Base-by-base conservation (phyloP, 2,113 vertebrate genomes). In the Himantopus leucocephalus region DNA sequence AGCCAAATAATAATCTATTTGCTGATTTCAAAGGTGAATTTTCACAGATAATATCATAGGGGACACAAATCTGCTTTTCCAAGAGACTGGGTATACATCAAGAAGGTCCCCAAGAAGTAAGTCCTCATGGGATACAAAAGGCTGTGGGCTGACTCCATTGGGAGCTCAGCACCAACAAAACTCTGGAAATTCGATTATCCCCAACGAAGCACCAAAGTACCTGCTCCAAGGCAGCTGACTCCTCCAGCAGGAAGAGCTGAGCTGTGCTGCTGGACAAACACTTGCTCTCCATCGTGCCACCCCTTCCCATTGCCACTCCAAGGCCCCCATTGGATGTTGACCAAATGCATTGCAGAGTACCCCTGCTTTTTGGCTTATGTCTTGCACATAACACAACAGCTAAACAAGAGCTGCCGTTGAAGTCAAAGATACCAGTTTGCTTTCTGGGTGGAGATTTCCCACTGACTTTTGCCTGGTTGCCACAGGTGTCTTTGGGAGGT, bases 1-100 rank as follows among this genome's bases (percentile, higher is more conserved):
- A 89, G 67, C 27, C 71, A 73, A 70, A 58, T 87, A 85, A 70
- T 71, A 85, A 88, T 58, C 16, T 76, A 43, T 88, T 91, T 95
- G 72, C 43, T 72, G 39, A 56, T 97, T 88, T 86, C 43, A 43
- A 52, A 86, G 92, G 72, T 86, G 86, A 80, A 70, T 88, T 94
- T 94, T 64, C 67, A 56, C 79, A 35, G 53, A 27, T 67, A 52
- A 45, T 22, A 55, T 23, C 71, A 16, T 11, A 60, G 12, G 16
- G 76, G 67, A 70, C 29, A 70, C 30, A 52, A 83, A 91, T 66
- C 15, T 1, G 2, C 43, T 78, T 92, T 84, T 59, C 30, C 48
- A 64, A 10, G 56, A 2, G 21, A 7, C 37, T 45, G 39, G 22
- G 29, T 55, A 37, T 37, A 37, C 21, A 9, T 7, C 52, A 35